Conservation (phyloP, 1,140 invertebrate species). For the Lasaia peninsularis region DNA sequence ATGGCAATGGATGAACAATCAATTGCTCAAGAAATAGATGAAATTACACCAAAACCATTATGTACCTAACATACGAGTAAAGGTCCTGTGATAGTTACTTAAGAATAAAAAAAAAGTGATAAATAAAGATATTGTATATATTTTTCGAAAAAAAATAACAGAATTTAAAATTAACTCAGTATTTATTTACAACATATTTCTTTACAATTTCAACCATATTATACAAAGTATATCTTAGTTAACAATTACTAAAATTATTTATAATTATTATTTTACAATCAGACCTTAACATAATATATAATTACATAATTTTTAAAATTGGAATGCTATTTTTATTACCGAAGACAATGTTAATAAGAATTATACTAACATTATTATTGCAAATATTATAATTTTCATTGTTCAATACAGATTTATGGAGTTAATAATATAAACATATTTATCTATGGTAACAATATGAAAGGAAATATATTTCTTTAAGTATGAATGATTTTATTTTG, state of each 20-base stretch:
- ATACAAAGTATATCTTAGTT: slow-evolving; percentile 75
- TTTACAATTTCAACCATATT: slow-evolving; percentile 75
- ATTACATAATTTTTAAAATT: slow-evolving; percentile 47
- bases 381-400: slow-evolving; percentile 1
- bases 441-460: slow-evolving; percentile 69
- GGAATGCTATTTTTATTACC: slow-evolving; percentile 46
- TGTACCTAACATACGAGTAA: slow-evolving; percentile 14
- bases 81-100: slow-evolving; percentile 23
- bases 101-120: slow-evolving; percentile 14
- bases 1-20: slow-evolving; percentile 53
- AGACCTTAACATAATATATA: slow-evolving; percentile 38
- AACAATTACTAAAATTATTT: slow-evolving; percentile 58
- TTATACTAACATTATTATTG: too few relatives aligned
- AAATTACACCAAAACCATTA: slow-evolving; percentile 50
- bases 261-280: slow-evolving; percentile 72
- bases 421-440: slow-evolving; percentile 33
- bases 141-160: slow-evolving; percentile 22
- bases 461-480: slow-evolving; percentile 35
- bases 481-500: background rate
- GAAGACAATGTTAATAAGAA: too few relatives aligned
- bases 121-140: background rate
- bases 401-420: slow-evolving; percentile 25
- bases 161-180: slow-evolving; percentile 58
- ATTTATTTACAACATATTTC: slow-evolving; percentile 76
- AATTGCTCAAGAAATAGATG: slow-evolving; percentile 58